A percentile compares a stretch with the other conserved stretches of the same genome.
Evolutionary conservation across 2,888 invertebrate species (phyloP).

Genomic region (Bembecia ichneumoniformis): DNA sequence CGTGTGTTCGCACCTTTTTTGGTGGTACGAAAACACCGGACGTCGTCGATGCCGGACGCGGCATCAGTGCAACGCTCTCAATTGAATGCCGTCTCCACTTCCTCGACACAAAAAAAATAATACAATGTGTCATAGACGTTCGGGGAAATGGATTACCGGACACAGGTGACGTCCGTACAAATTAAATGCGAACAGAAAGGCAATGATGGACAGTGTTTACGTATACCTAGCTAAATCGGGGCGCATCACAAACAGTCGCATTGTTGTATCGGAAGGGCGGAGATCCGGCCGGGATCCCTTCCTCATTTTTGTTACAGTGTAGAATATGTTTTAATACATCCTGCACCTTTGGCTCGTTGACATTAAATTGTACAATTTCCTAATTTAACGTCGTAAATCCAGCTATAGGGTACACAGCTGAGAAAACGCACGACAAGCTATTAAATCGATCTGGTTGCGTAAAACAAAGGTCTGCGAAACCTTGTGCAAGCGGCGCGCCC

Average conservation of each 20-base stretch:
- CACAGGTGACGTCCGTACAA: conserved; percentile 48
- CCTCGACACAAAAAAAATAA: background rate
- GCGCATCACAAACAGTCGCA: conserved; percentile 24
- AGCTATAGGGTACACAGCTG: conserved; percentile 50
- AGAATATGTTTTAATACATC: conserved; percentile 10
- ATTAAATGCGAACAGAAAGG: conserved; percentile 36
- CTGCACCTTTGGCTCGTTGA: conserved; percentile 13
- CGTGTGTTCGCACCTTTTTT: conserved; percentile 67
- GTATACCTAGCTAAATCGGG: conserved; percentile 23
- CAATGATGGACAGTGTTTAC: conserved; percentile 28
- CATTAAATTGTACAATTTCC: conserved; percentile 26
- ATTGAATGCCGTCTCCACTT: conserved; percentile 38
- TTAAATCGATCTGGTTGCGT: conserved; percentile 71
- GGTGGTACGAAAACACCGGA: conserved; percentile 67
- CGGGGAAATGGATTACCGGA: conserved; percentile 47
- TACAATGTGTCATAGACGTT: conserved; percentile 15
- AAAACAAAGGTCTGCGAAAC: conserved; percentile 72
- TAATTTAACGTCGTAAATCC: conserved; percentile 32
- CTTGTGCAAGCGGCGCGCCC: conserved; percentile 70
- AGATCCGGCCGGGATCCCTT: conserved; percentile 25
- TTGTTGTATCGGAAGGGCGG: conserved; percentile 24
- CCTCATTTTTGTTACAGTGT: conserved; percentile 22
- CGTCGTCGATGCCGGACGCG: conserved; percentile 61
- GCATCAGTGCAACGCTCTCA: conserved; percentile 51
- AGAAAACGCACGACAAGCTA: conserved; percentile 66